Conservation (phyloP, 2,888 invertebrate species). For the Latrodectus hesperus region DNA sequence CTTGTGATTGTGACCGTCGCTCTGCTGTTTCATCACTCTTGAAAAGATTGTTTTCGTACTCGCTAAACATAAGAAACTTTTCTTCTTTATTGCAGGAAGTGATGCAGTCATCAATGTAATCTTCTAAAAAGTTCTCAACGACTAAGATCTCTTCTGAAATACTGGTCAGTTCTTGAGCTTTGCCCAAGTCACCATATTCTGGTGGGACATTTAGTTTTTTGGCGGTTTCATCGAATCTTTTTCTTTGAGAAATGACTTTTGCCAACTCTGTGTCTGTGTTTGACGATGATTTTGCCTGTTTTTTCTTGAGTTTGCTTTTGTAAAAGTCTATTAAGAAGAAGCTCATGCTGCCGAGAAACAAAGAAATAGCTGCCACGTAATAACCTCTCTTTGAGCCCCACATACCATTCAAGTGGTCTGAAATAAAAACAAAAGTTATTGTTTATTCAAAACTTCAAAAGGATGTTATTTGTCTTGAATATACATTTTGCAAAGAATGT, state of each 20-base stretch:
- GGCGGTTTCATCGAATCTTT: conserved; percentile 19
- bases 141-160: conserved; percentile 80
- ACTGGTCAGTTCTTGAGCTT: conserved; percentile 82
- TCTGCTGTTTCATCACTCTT: conserved; percentile 63
- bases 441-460: background rate
- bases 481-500: too few relatives aligned
- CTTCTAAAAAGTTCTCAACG: conserved; percentile 68
- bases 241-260: background rate
- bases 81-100: conserved; percentile 79
- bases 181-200: conserved; percentile 52
- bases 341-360: conserved; percentile 84
- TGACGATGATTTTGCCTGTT: conserved; percentile 26
- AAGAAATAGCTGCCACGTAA: conserved; percentile 87
- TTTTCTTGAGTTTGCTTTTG: conserved; percentile 78
- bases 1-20: background rate
- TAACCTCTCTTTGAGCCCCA: conserved; percentile 87
- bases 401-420: conserved; percentile 87
- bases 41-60: conserved; percentile 87
- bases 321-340: conserved; percentile 88
- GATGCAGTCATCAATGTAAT: conserved; percentile 71
- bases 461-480: background rate
- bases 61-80: conserved; percentile 89
- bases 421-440: background rate
- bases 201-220: background rate
- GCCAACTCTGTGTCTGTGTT: conserved; percentile 27